Conservation (phyloP, 2,797 vertebrate species). For the Danio kyathit region DNA sequence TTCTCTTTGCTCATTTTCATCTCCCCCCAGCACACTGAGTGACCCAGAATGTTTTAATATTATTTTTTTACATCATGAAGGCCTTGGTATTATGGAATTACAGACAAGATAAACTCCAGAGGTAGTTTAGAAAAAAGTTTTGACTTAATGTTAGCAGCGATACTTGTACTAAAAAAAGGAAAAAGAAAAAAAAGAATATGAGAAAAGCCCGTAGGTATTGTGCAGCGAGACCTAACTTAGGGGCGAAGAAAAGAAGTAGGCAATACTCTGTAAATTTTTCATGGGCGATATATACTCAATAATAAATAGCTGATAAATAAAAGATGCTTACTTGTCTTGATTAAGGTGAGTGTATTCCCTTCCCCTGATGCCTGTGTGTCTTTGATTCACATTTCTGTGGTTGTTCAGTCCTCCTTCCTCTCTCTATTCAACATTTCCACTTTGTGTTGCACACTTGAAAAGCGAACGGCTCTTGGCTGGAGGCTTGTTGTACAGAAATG, state of each 20-base stretch:
- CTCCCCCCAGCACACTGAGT: not conserved
- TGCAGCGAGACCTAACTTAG: slow-evolving; percentile 69
- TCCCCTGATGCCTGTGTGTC: slow-evolving; percentile 69
- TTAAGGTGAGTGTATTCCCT: slow-evolving; percentile 77
- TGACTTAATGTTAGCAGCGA: slow-evolving; percentile 68
- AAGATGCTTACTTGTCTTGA: slow-evolving; percentile 78
- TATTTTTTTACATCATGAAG: slow-evolving; percentile 30
- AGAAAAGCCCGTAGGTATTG: slow-evolving; percentile 67
- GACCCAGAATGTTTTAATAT: slow-evolving; percentile 9
- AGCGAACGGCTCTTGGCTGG: slow-evolving; percentile 71
- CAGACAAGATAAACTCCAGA: slow-evolving; percentile 39
- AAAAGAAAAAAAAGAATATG: slow-evolving; percentile 56
- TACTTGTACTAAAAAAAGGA: slow-evolving; percentile 52
- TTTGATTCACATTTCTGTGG: slow-evolving; percentile 74
- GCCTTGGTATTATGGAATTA: slow-evolving; percentile 69
- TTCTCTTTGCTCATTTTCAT: not conserved
- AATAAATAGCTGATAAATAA: slow-evolving; percentile 79
- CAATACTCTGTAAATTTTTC: slow-evolving; percentile 73
- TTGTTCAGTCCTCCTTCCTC: slow-evolving; percentile 71
- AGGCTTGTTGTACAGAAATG: slow-evolving; percentile 73
- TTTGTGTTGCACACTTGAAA: slow-evolving; percentile 77
- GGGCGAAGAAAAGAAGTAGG: slow-evolving; percentile 69
- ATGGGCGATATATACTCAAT: slow-evolving; percentile 76
- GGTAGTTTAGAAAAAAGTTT: slow-evolving; percentile 67
- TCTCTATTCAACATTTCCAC: slow-evolving; percentile 77